Evolutionary conservation across 2,797 vertebrate genomes (phyloP).

Genomic region (Hypotaenidia okinawae): DNA sequence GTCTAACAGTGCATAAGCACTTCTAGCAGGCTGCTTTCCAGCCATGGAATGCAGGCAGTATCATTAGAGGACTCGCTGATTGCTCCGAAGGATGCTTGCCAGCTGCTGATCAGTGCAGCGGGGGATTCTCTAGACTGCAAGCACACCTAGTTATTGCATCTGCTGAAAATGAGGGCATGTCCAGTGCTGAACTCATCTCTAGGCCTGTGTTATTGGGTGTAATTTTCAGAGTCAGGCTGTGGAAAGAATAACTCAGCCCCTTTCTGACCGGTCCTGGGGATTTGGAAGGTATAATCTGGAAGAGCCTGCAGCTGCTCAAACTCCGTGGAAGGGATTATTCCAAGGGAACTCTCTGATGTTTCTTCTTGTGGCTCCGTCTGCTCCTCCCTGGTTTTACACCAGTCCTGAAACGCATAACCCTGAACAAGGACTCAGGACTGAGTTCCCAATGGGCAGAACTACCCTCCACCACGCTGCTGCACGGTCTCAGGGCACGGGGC

Average conservation of each 20-base stretch:
- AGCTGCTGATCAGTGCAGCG: not conserved
- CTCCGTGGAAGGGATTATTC: not conserved
- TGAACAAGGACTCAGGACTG: not conserved
- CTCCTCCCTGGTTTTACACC: not conserved
- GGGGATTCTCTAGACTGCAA: not conserved
- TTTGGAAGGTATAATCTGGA: not conserved
- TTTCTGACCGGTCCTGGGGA: not conserved
- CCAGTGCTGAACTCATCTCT: not conserved
- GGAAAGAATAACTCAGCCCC: not conserved
- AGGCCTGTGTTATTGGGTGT: not conserved
- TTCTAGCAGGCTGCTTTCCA: not conserved
- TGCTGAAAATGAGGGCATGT: not conserved
- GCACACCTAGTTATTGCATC: not conserved
- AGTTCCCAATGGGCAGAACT: not conserved
- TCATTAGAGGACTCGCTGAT: not conserved
- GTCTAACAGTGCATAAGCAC: constrained; percentile 8
- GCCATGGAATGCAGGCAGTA: not conserved
- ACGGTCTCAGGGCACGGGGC: not conserved
- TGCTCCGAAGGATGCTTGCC: not conserved
- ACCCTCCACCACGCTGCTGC: not conserved
- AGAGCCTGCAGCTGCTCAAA: not conserved
- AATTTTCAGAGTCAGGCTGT: not conserved
- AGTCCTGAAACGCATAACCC: not conserved
- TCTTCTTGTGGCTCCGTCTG: not conserved
- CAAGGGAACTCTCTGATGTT: constrained; percentile 1